Evolutionary conservation across 2,888 invertebrate species (phyloP), one percentile per base, ranked within the genome.

Genomic region (Bembecia ichneumoniformis): DNA sequence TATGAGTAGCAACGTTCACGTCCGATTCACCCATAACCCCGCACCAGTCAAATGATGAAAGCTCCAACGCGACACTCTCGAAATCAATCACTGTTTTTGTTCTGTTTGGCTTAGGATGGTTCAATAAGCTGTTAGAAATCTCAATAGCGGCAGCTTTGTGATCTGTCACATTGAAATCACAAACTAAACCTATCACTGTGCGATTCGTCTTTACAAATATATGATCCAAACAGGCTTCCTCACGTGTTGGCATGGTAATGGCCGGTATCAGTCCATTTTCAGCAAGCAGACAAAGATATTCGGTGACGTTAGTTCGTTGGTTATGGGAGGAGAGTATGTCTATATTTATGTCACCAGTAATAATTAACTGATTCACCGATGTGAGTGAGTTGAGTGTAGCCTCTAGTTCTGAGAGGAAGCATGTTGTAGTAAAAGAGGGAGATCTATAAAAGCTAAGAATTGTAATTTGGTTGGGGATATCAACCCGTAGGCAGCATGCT

Each of bases 401-500:
- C 35, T 35, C 35, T 35, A 35, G 35, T 35, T 35, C 35, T 35
- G 10, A 35, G 10, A 35, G 35, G 35, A 35, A 35, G 35, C 10
- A 7, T 35, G 35, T 35, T 35, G 35, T 35, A 10, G 35, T 35
- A 10, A 50, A 47, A 10, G 45, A 47, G 3, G 51, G 51, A 2
- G 51, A 48, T 4, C 47, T 46, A 13, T 51, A 51, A 3, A 51
- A 3, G 11, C 45, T 47, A 3, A 51, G 3, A 1, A 48, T 34
- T 3, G 48, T 28, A 3, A 45, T 3, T 3, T 10, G 1, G 1
- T 48, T 16, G 0, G 44, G 20, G 1, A 50, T 44, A n/a, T 50
- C 45, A 3, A 50, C 1, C 1, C 44, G 3, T 10, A 50, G 13
- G 43, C 47, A 13, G 14, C 40, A 36, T 1, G 50, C 43, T 35